Evolutionary conservation across 1,140 invertebrate genomes (phyloP).

Genomic region (Musca vetustissima): DNA sequence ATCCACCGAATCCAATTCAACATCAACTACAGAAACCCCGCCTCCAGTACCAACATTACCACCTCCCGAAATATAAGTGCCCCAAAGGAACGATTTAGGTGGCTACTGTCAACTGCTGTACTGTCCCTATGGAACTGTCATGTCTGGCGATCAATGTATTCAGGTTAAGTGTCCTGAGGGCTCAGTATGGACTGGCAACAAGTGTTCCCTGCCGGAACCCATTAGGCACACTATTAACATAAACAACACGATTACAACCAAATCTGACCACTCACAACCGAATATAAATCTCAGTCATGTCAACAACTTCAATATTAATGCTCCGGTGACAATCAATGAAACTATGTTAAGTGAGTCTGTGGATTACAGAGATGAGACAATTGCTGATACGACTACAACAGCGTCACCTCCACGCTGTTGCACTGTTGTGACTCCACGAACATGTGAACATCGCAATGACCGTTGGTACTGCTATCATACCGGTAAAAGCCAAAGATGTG

Average conservation of each 20-base stretch:
- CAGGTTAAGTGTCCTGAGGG: slow-evolving; percentile 34
- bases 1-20: neutral
- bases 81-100: slow-evolving; percentile 34
- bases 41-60: slow-evolving; percentile 15
- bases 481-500: slow-evolving; percentile 34
- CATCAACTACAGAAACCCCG: neutral
- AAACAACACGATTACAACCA: slow-evolving; percentile 28
- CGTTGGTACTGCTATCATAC: slow-evolving; percentile 40
- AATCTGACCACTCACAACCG: slow-evolving; percentile 6
- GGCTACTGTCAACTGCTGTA: slow-evolving; percentile 36
- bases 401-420: slow-evolving; percentile 19
- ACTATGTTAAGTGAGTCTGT: neutral
- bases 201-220: slow-evolving; percentile 30
- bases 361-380: neutral
- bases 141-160: slow-evolving; percentile 30
- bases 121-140: slow-evolving; percentile 30
- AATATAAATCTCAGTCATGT: slow-evolving; percentile 35
- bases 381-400: neutral
- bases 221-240: slow-evolving; percentile 32
- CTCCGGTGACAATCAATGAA: slow-evolving; percentile 28
- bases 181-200: slow-evolving; percentile 38
- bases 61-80: slow-evolving; percentile 32
- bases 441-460: slow-evolving; percentile 27
- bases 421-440: slow-evolving; percentile 38
- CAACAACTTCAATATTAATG: slow-evolving; percentile 39